These are phyloP conservation scores for Naso thynnoides DNA, from an alignment of 2,797 vertebrate species.

Conservation along the genomic window DNA sequence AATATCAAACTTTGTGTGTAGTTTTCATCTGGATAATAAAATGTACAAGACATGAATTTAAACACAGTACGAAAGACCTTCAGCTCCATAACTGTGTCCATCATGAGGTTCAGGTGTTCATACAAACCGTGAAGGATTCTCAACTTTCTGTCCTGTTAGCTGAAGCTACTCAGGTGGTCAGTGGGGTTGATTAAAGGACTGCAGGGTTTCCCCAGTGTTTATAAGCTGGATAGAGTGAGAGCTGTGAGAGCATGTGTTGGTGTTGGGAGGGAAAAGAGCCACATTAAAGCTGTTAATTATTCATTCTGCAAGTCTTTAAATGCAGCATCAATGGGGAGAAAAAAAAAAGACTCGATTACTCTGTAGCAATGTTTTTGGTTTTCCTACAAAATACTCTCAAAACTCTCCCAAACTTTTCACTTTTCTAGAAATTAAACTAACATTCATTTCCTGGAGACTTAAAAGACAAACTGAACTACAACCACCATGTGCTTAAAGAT, in stretches of 20 bases:
- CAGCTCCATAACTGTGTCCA: background rate
- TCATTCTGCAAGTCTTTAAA: background rate
- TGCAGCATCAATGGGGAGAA: background rate
- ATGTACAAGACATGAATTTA: background rate
- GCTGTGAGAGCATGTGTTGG: background rate
- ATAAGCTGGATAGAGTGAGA: background rate
- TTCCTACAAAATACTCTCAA: too few relatives aligned
- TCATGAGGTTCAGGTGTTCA: background rate
- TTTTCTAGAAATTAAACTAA: too few relatives aligned
- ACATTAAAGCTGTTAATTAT: background rate
- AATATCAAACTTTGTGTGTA: constrained; percentile 16
- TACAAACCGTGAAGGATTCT: background rate
- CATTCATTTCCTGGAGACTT: too few relatives aligned
- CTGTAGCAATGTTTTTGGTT: too few relatives aligned
- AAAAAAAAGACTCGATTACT: background rate
- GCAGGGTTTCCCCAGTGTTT: too few relatives aligned
- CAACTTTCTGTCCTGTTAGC: background rate
- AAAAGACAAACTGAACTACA: too few relatives aligned
- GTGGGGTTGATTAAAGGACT: background rate
- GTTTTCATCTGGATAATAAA: constrained; percentile 4
- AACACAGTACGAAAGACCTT: constrained; percentile 3
- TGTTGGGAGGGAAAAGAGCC: background rate
- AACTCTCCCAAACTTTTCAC: too few relatives aligned
- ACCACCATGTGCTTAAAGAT: too few relatives aligned
- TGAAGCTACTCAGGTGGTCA: background rate